Conservation (phyloP, 30 jellyfish, hydroid and myxozoan genomes). For the Catostylus mosaicus region DNA sequence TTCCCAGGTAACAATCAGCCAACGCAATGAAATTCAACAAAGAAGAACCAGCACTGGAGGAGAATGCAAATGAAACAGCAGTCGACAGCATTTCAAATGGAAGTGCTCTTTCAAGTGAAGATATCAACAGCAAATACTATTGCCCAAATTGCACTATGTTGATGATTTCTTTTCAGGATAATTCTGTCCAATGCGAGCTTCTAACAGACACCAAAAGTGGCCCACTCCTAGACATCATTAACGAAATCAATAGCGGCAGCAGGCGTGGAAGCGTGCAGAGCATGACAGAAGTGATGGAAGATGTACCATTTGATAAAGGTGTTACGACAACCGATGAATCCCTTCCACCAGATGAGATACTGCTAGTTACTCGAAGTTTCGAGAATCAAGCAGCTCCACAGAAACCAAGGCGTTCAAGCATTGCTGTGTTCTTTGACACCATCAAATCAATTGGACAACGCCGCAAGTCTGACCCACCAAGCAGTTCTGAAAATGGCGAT, state of each 20-base stretch:
- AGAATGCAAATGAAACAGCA: background rate
- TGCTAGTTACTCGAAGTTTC: slow-evolving; percentile 61
- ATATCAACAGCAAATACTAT: background rate
- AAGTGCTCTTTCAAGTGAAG: background rate
- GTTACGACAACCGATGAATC: slow-evolving; percentile 28
- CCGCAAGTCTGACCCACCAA: slow-evolving; percentile 23
- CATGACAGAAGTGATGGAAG: slow-evolving; percentile 61
- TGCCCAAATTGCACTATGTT: slow-evolving; percentile 59
- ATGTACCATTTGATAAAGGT: slow-evolving; percentile 32
- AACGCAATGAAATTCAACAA: background rate
- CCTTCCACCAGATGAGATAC: slow-evolving; percentile 52
- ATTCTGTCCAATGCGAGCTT: slow-evolving; percentile 60
- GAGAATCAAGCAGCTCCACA: slow-evolving; percentile 56
- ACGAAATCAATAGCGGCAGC: slow-evolving; percentile 18
- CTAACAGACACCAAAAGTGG: slow-evolving; percentile 7
- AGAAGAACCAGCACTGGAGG: background rate
- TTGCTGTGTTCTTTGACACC: slow-evolving; percentile 30
- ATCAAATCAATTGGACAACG: slow-evolving; percentile 49
- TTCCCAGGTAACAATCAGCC: background rate
- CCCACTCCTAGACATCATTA: slow-evolving; percentile 10
- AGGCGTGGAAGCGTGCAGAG: slow-evolving; percentile 66
- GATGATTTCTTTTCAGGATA: slow-evolving; percentile 51
- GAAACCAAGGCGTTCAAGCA: slow-evolving; percentile 65
- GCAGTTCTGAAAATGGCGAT: background rate
- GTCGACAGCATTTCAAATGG: background rate